Conservation (phyloP, 2,797 vertebrate genomes). For the Podarcis siculus region DNA sequence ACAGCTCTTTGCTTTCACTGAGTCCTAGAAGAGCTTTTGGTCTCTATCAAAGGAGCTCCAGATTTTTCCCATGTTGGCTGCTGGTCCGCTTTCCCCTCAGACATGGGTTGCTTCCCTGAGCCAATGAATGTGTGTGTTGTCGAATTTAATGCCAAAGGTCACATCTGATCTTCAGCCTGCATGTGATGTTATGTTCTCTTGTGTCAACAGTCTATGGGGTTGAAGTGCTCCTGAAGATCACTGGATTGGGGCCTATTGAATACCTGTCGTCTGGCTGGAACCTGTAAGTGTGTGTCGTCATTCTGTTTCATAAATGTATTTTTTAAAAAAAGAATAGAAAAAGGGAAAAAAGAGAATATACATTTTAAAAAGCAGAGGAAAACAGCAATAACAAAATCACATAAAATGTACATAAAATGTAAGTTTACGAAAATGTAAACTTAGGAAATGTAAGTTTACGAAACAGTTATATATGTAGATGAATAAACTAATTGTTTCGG, state of each 20-base stretch:
- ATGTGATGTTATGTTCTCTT: not conserved
- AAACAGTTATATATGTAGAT: too few species aligned
- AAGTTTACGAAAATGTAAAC: too few species aligned
- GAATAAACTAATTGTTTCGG: too few species aligned
- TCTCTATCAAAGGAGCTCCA: not conserved
- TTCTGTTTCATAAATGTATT: not conserved
- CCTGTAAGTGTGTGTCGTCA: slow-evolving; percentile 84
- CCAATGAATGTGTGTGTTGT: too few species aligned
- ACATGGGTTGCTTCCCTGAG: not conserved
- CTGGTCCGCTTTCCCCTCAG: not conserved
- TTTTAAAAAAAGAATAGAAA: too few species aligned
- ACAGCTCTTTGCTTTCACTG: not conserved
- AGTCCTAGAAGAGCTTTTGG: not conserved
- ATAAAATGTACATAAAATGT: too few species aligned
- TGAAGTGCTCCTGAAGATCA: slow-evolving; percentile 93
- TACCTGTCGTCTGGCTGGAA: slow-evolving; percentile 98
- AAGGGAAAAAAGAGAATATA: too few species aligned
- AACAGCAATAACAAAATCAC: too few species aligned
- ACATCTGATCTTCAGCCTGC: not conserved
- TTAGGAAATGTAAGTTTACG: too few species aligned
- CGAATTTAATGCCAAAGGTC: not conserved
- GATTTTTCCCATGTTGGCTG: not conserved
- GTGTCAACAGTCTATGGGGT: slow-evolving; percentile 88
- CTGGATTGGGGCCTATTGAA: slow-evolving; percentile 90
- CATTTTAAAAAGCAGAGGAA: too few species aligned